Conservation (phyloP, 2,113 vertebrate species). For the Semnornis frantzii region DNA sequence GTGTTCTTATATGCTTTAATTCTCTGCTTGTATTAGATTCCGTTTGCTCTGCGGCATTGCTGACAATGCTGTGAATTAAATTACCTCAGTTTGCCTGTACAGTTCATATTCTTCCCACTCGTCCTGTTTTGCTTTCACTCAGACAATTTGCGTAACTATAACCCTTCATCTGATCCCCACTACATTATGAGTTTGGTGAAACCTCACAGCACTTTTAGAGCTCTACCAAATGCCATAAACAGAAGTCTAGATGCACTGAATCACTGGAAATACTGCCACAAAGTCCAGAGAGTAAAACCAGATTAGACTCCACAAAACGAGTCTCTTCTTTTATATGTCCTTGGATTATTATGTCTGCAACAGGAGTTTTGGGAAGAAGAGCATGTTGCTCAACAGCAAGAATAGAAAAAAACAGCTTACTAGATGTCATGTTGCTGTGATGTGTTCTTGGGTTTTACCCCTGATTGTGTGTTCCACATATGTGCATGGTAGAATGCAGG, state of each 20-base stretch:
- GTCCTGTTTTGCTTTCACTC: neutral
- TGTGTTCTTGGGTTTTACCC: fast-evolving
- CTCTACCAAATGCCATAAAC: neutral
- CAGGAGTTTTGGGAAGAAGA: neutral
- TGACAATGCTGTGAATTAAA: neutral
- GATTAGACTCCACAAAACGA: neutral
- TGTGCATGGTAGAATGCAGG: neutral
- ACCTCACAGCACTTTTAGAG: neutral
- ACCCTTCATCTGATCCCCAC: neutral
- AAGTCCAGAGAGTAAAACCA: neutral
- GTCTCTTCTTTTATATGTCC: neutral
- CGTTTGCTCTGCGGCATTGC: neutral
- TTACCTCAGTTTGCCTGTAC: neutral
- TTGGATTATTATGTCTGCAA: neutral
- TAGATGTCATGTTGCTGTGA: neutral
- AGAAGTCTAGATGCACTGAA: neutral
- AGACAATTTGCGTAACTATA: neutral
- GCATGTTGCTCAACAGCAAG: neutral
- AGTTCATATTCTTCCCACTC: neutral
- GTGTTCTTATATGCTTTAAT: neutral
- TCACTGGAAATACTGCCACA: neutral
- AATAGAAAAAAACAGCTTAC: neutral
- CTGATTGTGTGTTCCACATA: neutral
- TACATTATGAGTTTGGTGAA: neutral
- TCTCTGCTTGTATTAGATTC: neutral